phyloP scores from a whole-genome alignment of 2,888 invertebrate genomes.

The Cecidostiba fungosa region DNA sequence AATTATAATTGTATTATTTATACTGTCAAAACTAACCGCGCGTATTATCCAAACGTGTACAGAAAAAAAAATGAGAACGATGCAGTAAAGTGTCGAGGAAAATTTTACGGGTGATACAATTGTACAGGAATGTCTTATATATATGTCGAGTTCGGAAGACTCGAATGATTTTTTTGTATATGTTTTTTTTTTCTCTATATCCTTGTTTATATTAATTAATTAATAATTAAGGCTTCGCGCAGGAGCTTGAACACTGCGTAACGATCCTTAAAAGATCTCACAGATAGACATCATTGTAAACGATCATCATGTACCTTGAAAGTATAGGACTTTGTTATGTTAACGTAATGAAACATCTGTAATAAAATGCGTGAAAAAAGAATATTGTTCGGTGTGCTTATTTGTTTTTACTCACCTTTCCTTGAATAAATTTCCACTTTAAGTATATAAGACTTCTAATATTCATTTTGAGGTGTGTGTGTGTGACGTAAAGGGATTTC shows the following conservation, averaged over 20 bases:
- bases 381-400: background rate
- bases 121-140: slow-evolving; percentile 53
- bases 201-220: slow-evolving; percentile 37
- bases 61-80: slow-evolving; percentile 10
- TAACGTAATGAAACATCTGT: slow-evolving; percentile 78
- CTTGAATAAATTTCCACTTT: background rate
- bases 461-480: no score
- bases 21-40: slow-evolving; percentile 22
- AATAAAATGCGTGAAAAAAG: slow-evolving; percentile 76
- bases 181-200: slow-evolving; percentile 19
- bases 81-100: background rate
- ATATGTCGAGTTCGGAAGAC: slow-evolving; percentile 33
- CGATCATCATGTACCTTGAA: slow-evolving; percentile 79
- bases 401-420: background rate
- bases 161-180: slow-evolving; percentile 46
- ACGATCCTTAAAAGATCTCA: slow-evolving; percentile 77
- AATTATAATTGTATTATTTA: slow-evolving; percentile 54
- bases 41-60: slow-evolving; percentile 36
- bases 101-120: slow-evolving; percentile 57
- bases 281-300: slow-evolving; percentile 77
- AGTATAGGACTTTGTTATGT: slow-evolving; percentile 80
- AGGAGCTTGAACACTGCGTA: slow-evolving; percentile 75
- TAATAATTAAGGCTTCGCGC: slow-evolving; percentile 66
- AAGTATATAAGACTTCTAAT: no score
- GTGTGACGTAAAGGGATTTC: no score